A percentile compares a stretch with the other conserved stretches of the same genome.
phyloP scores from a whole-genome alignment of 2,888 invertebrate genomes.

The Diarsia rubi region DNA sequence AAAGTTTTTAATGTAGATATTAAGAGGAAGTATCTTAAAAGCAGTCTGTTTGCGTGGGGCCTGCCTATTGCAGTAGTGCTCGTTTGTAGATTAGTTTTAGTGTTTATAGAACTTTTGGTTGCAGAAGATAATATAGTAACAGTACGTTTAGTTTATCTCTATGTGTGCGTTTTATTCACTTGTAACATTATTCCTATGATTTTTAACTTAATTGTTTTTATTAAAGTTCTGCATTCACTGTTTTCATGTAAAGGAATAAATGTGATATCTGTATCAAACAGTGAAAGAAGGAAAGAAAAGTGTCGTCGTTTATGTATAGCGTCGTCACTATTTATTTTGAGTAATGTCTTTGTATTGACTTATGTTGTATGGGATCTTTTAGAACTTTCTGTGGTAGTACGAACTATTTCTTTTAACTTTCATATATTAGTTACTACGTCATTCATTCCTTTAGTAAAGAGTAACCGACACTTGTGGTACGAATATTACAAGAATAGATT shows the following conservation, averaged over 20 bases:
- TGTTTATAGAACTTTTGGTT: constrained; percentile 15
- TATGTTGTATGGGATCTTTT: constrained; percentile 36
- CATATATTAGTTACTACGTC: constrained; percentile 28
- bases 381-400: background rate
- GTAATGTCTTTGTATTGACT: constrained; percentile 25
- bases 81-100: constrained; percentile 8
- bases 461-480: constrained; percentile 29
- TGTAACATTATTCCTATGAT: constrained; percentile 19
- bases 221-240: constrained; percentile 24
- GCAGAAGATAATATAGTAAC: background rate
- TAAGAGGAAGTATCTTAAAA: constrained; percentile 30
- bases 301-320: constrained; percentile 15
- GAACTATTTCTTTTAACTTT: background rate
- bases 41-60: constrained; percentile 43
- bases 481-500: constrained; percentile 26
- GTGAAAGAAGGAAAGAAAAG: constrained; percentile 15
- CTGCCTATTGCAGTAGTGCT: constrained; percentile 9
- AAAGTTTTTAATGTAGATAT: constrained; percentile 29
- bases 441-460: constrained; percentile 35
- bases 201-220: constrained; percentile 30
- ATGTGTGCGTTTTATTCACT: background rate
- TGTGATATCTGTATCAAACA: background rate
- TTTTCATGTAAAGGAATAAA: constrained; percentile 4
- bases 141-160: background rate
- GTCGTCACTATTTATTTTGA: constrained; percentile 19